Base-by-base conservation (phyloP, 1,140 invertebrate species). In the Galleria mellonella region DNA sequence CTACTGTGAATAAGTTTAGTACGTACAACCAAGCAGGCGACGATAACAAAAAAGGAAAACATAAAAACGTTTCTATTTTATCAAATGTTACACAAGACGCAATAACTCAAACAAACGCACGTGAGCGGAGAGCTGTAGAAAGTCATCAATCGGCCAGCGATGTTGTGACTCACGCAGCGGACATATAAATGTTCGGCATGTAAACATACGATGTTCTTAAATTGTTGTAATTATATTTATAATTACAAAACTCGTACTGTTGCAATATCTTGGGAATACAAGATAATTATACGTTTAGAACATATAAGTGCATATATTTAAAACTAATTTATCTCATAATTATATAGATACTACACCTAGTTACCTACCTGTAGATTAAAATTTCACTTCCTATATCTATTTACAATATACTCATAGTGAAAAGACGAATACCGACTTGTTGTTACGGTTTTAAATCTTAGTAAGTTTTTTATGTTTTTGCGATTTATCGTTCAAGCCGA, bases 81-180 rank as follows among this genome's bases (percentile, higher is more conserved):
- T 61, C 69, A 58, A 64, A 55, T 45, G 52, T 73, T 75, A 72
- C 63, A 66, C 64, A 76, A 76, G 53, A 62, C 51, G 44, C 41
- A 46, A 66, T 68, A 52, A 48, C 36, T 52, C 43, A 42, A 58
- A 75, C 56, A 69, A 39, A 43, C 46, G 51, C 62, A 55, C 46
- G 54, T 27, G 37, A 45, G 11, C 55, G 14, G 49, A 60, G 27
- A 33, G 47, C 54, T 37, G 57, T 81, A 74, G 76, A 81, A 78
- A 81, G 72, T 71, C 49, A 43, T 47, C 35, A 30, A 47, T 31
- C 46, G 51, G 36, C 38, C 42, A 59, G 66, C n/a, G 68, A 59
- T 58, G 47, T 62, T 27, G 47, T 73, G 62, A 73, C 59, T 65
- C 66, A 47, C 46, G 32, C 35, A 52, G 51, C 49, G 47, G 55